A percentile compares a stretch with the other conserved stretches of the same genome.
These are phyloP conservation scores for Sphyrna mokarran DNA, from an alignment of 2,113 vertebrate species.

Conservation along the genomic window DNA sequence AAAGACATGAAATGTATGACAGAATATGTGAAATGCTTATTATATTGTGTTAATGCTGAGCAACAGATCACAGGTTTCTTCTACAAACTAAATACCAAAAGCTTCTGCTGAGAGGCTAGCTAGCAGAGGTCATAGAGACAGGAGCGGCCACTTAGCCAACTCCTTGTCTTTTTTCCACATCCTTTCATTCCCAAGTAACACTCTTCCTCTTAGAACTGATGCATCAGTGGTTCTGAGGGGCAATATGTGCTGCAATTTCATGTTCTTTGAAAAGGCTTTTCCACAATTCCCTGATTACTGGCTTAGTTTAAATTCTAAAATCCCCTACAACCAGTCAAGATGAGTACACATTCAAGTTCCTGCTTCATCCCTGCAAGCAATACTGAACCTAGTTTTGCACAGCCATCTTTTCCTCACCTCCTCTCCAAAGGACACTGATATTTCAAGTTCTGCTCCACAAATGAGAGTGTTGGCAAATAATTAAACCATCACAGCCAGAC, in stretches of 20 bases:
- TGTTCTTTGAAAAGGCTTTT: neutral
- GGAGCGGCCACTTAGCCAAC: neutral
- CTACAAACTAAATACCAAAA: neutral
- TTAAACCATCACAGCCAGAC: neutral
- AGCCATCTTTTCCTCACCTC: neutral
- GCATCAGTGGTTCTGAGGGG: neutral
- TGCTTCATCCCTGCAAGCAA: neutral
- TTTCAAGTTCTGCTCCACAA: neutral
- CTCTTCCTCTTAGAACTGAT: neutral
- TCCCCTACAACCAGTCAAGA: neutral
- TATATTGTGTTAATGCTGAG: neutral
- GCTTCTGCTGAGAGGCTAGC: neutral
- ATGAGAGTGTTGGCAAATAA: neutral
- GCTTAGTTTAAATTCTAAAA: neutral
- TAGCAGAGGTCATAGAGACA: neutral
- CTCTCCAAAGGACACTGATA: neutral
- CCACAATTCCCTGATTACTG: neutral
- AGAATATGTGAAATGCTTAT: neutral
- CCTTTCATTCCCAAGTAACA: neutral
- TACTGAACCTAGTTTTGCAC: neutral
- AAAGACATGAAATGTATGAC: neutral
- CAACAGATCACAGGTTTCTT: neutral
- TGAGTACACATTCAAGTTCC: neutral
- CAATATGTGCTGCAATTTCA: neutral
- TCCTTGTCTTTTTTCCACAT: neutral